Evolutionary conservation across 2,888 invertebrate species (phyloP), one percentile per base, ranked within the genome.

Genomic region (Sylvicola cinctus): DNA sequence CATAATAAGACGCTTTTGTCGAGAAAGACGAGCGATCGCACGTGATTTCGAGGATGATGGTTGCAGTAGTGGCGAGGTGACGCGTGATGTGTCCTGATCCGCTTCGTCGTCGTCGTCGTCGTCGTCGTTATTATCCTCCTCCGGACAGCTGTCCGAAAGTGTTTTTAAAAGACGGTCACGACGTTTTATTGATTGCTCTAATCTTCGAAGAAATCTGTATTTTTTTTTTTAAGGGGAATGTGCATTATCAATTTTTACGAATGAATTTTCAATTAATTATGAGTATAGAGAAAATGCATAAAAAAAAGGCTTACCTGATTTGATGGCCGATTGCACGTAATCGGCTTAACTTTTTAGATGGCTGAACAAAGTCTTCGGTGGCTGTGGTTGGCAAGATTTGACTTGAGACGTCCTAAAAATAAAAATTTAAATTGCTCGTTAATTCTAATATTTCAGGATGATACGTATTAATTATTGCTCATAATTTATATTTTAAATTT

Each of bases 311-410:
- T 48, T 56, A 76, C 78, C 77, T 70, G 52, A 78, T 78, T 59
- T 78, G 78, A 55, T 77, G 74, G 46, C 77, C 73, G 45, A 78
- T 76, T 16, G 76, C 73, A 45, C 71, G 62, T 45, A 78, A 54
- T 43, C 73, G 68, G 54, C 69, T 74, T 38, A 76, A 62, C 62
- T 76, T 77, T 44, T 60, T 58, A 31, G 58, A 52, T 34, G 66
- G 64, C 49, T 63, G 65, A 39, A 61, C 51, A 6, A 63, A 54
- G 43, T 68, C 70, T 46, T 66, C 66, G 2, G 62, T 43, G 33
- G 43, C 42, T 38, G 64, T 52, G 47, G 66, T 70, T 34, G 70
- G 71, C 36, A 70, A 64, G 55, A 70, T 70, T 49, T 68, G 65
- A 17, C 67, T 29, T 28, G 4, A n/a, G n/a, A n/a, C n/a, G n/a